phyloP scores from a whole-genome alignment of 2,888 invertebrate genomes.

The Cyrtodaria siliqua region DNA sequence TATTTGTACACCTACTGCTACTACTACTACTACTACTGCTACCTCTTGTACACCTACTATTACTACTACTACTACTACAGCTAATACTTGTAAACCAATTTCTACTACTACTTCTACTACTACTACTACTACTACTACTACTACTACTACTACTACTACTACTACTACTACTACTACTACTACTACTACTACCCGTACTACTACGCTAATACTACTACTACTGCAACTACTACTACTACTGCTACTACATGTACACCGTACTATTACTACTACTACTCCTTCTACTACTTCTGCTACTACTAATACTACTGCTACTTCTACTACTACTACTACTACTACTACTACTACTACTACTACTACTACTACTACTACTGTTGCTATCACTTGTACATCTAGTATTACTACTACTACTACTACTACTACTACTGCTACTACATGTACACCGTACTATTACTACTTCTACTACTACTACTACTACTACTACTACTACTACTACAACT shows the following conservation, averaged over 20 bases:
- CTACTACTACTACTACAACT: slow-evolving; percentile 2
- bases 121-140: no score
- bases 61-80: no score
- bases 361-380: slow-evolving; percentile 50
- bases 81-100: no score
- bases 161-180: slow-evolving; percentile 2
- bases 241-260: slow-evolving; percentile 22
- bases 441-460: not conserved
- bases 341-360: slow-evolving; percentile 51
- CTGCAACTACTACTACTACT: slow-evolving; percentile 11
- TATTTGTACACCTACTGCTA: no score
- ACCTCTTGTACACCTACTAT: not conserved
- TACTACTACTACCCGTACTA: slow-evolving; percentile 9
- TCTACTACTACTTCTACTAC: no score
- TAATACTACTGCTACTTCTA: not conserved
- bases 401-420: no score
- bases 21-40: not conserved
- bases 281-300: not conserved
- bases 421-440: not conserved
- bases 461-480: no score
- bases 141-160: no score
- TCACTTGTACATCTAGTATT: not conserved
- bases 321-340: slow-evolving; percentile 47
- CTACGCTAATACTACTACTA: slow-evolving; percentile 4
- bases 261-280: slow-evolving; percentile 25